Conservation (phyloP, 2,113 vertebrate genomes). For the Strigops habroptila region DNA sequence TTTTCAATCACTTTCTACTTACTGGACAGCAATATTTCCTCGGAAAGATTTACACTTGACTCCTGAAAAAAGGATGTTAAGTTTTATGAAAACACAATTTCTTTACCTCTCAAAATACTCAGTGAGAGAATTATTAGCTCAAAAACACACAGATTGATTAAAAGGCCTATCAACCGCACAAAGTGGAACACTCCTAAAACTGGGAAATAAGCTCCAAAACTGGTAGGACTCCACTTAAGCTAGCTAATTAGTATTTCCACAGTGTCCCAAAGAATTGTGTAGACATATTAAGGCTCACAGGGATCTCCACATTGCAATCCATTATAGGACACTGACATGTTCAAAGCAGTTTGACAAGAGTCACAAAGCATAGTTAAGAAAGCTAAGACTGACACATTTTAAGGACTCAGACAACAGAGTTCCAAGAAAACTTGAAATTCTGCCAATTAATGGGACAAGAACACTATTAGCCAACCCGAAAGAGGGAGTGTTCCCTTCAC, state of each 20-base stretch:
- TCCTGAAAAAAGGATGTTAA: background rate
- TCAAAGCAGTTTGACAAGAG: background rate
- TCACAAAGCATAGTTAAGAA: background rate
- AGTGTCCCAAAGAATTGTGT: background rate
- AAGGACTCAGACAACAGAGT: background rate
- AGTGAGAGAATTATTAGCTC: background rate
- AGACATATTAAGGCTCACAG: background rate
- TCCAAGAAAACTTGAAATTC: background rate
- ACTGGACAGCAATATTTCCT: background rate
- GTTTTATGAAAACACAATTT: background rate
- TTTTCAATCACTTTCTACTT: background rate
- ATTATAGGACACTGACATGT: background rate
- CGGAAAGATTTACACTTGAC: background rate
- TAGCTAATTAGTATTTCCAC: background rate
- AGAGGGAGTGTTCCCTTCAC: background rate
- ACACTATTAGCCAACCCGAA: background rate
- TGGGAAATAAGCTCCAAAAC: background rate
- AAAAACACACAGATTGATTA: background rate
- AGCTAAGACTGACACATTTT: background rate
- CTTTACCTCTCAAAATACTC: background rate
- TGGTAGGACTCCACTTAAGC: background rate
- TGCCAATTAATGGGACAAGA: background rate
- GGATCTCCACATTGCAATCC: background rate
- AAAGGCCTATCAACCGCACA: background rate
- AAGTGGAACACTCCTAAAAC: background rate